Base-by-base conservation (phyloP, 2,113 vertebrate genomes). In the Sinosuthora webbiana region DNA sequence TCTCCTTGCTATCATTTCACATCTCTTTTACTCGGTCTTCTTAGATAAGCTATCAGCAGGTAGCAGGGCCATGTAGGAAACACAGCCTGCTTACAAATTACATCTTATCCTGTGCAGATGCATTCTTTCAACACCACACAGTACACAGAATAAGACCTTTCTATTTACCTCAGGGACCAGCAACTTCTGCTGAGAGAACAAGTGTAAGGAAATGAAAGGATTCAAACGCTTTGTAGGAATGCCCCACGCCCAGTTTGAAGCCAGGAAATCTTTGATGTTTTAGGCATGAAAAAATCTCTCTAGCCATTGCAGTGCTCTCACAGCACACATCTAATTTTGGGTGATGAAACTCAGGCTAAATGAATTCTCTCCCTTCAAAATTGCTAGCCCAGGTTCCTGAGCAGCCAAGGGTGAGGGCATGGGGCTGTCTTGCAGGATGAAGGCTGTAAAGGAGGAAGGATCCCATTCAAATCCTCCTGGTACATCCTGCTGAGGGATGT, bases 1-100 rank as follows among this genome's bases (percentile, higher is more conserved):
- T 93, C 70, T 79, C 27, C 63, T 94, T 77, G 39, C 67, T 79
- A 91, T 89, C 73, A 85, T 86, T 81, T 87, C 67, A 28, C 47
- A 94, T 92, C 67, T 63, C 28, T 89, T 90, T 91, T 75, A 69
- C 90, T 94, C 28, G 6, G 53, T 74, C 16, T 3, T 63, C 80
- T 78, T 44, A 87, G 79, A 83, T 90, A 95, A 95, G 87, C 55
- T 96, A 95, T 85, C 95, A 95, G 87, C 59, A 87, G 69, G 53
- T 83, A 91, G 44, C 74, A 92, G 63, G 37, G 45, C 55, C 15
- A 18, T 28, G 82, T 16, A 77, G 56, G 45, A 83, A 91, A 73
- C 70, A 76, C 3, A 17, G 53, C 28, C 55, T 67, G 75, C 50
- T 85, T 96, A 76, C 63, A 91, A 89, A 95, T 85, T 87, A 22